Conservation (phyloP, 2,797 vertebrate genomes). For the Paramormyrops hopkinsi region DNA sequence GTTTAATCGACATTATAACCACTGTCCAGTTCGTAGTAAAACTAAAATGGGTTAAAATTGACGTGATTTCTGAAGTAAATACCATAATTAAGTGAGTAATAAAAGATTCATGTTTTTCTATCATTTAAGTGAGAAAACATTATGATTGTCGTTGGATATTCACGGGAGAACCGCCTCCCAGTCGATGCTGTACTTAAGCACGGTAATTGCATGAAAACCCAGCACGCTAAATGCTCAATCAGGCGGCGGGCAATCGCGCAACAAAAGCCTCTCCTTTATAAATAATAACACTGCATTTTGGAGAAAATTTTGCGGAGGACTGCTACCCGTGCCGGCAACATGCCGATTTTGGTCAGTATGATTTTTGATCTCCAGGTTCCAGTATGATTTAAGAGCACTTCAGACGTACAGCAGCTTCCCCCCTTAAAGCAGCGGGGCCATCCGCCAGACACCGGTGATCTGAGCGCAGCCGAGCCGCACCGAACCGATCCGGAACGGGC, state of each 20-base stretch:
- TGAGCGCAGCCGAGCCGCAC: not conserved
- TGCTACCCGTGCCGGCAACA: not conserved
- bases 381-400: not conserved
- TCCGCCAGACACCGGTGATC: not conserved
- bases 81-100: not conserved
- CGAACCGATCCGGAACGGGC: not conserved
- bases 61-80: not conserved
- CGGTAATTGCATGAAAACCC: not conserved
- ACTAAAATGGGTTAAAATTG: not conserved
- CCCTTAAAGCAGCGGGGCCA: not conserved
- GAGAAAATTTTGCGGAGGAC: not conserved
- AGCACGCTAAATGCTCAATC: not conserved
- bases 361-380: not conserved
- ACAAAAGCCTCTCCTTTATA: not conserved
- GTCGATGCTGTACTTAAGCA: not conserved
- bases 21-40: not conserved
- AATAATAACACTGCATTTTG: not conserved
- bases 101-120: not conserved
- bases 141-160: not conserved
- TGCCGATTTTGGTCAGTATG: not conserved
- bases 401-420: not conserved
- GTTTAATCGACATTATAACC: not conserved
- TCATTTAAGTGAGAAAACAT: not conserved
- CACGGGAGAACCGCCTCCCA: not conserved
- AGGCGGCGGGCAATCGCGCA: not conserved